A percentile compares a stretch with the other conserved stretches of the same genome.
phyloP scores from a whole-genome alignment of 2,113 vertebrate genomes.

The Zosterops japonicus region DNA sequence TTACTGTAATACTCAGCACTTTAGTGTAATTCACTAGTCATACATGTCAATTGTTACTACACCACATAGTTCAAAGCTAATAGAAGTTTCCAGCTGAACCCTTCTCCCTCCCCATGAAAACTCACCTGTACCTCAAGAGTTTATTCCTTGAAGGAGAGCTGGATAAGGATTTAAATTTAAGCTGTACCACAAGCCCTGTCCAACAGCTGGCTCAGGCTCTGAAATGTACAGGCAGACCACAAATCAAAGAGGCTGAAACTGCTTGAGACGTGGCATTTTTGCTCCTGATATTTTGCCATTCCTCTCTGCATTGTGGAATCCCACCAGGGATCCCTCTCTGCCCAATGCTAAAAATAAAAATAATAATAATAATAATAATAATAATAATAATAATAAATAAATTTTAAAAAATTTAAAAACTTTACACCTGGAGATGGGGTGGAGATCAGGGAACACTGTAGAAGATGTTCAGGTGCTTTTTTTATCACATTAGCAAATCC shows the following conservation, averaged over 20 bases:
- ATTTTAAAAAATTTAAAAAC: too few relatives aligned
- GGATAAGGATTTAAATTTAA: background rate
- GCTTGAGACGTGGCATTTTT: background rate
- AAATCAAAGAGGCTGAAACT: background rate
- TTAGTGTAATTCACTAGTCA: background rate
- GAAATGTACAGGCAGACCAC: background rate
- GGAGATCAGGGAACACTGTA: background rate
- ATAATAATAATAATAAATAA: too few relatives aligned
- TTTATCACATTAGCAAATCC: background rate
- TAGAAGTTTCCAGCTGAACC: background rate
- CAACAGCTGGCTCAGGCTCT: background rate
- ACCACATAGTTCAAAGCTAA: background rate
- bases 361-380: background rate
- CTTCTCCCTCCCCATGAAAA: background rate
- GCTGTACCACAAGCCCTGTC: background rate
- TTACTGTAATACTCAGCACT: background rate
- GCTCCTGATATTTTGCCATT: background rate
- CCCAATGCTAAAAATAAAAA: background rate
- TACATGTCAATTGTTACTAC: background rate
- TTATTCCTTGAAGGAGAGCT: background rate
- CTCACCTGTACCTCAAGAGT: background rate
- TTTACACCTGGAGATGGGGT: background rate
- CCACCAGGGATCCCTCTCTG: background rate
- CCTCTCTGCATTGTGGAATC: background rate
- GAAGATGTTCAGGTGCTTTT: background rate